A percentile compares a stretch with the other conserved stretches of the same genome.
These are phyloP conservation scores for Diachasmimorpha longicaudata DNA, from an alignment of 1,140 invertebrate genomes.

Conservation along the genomic window DNA sequence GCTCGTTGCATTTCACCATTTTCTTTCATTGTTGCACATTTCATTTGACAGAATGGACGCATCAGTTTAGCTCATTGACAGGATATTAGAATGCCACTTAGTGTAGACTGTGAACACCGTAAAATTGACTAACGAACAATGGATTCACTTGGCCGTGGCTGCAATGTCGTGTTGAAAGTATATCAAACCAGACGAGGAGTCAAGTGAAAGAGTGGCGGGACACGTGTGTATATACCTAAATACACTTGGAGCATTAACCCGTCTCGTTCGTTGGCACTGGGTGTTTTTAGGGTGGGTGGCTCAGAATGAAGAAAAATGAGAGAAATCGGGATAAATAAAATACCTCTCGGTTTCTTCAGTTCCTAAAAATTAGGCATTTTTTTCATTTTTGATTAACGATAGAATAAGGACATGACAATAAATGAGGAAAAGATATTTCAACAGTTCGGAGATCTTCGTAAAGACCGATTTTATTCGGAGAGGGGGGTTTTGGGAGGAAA, in stretches of 20 bases:
- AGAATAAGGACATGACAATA: background rate
- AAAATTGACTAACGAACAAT: constrained; percentile 51
- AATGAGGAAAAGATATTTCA: background rate
- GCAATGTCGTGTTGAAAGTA: background rate
- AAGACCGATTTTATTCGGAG: too few relatives aligned
- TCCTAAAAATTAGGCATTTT: background rate
- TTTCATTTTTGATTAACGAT: background rate
- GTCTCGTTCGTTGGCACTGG: background rate
- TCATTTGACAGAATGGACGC: background rate
- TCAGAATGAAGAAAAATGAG: background rate
- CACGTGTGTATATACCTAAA: background rate
- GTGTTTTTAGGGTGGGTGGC: background rate
- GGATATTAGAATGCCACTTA: constrained; percentile 2
- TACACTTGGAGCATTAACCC: background rate
- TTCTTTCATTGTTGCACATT: background rate
- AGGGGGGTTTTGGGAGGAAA: too few relatives aligned
- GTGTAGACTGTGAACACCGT: background rate
- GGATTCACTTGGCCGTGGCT: constrained; percentile 30
- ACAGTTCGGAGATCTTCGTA: too few relatives aligned
- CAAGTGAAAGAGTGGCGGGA: background rate
- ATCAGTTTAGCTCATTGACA: constrained; percentile 15
- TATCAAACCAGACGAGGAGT: constrained; percentile 8
- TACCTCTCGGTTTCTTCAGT: too few relatives aligned
- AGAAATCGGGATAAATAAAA: background rate
- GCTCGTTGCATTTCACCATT: background rate